phyloP scores from a whole-genome alignment of 1,140 invertebrate species.

The Amyelois transitella region DNA sequence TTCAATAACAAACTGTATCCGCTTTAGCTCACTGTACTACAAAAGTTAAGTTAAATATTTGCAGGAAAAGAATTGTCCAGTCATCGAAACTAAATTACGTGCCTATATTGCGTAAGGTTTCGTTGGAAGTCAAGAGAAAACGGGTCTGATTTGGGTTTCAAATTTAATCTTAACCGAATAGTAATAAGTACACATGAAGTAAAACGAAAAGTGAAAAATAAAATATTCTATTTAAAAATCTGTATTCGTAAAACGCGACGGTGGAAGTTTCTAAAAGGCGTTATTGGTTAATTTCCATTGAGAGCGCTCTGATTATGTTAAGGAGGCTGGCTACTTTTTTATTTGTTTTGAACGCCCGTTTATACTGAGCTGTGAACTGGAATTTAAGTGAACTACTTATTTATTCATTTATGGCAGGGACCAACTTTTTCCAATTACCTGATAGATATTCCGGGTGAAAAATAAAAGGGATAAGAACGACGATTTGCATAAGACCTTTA shows the following conservation, averaged over 20 bases:
- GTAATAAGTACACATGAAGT: too few relatives aligned
- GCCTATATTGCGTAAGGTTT: too few relatives aligned
- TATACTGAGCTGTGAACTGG: not conserved
- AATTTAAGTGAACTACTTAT: not conserved
- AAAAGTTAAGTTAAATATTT: too few relatives aligned
- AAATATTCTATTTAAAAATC: not conserved
- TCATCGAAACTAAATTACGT: too few relatives aligned
- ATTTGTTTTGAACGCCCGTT: not conserved
- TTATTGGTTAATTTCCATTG: not conserved
- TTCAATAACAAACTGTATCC: too few relatives aligned
- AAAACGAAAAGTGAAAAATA: too few relatives aligned
- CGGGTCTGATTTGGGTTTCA: too few relatives aligned
- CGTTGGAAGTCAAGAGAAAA: too few relatives aligned
- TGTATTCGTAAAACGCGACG: not conserved
- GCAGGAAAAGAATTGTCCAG: too few relatives aligned
- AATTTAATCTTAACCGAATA: too few relatives aligned
- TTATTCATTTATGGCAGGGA: not conserved
- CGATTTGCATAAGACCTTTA: constrained; percentile 2
- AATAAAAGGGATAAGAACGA: not conserved
- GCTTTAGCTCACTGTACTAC: too few relatives aligned
- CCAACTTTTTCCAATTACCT: constrained; percentile 1
- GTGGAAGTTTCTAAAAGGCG: not conserved
- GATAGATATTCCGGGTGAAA: not conserved
- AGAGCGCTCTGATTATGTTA: not conserved
- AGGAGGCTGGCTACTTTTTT: not conserved